phyloP scores from a whole-genome alignment of 2,888 invertebrate species.

The Lucinisca nassula region DNA sequence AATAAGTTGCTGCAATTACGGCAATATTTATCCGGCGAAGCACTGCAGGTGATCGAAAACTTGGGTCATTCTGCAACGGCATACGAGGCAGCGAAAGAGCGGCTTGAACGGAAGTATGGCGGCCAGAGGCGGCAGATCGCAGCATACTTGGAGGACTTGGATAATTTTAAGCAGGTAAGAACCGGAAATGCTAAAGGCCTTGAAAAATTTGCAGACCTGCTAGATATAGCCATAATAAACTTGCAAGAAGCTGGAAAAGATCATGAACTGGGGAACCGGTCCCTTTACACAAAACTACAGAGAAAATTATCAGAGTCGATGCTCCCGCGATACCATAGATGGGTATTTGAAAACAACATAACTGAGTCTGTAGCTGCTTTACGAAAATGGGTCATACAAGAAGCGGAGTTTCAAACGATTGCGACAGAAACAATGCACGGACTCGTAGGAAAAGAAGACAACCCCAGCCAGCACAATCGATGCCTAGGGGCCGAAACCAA shows the following conservation, averaged over 20 bases:
- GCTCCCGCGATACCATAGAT: constrained; percentile 37
- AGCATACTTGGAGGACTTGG: constrained; percentile 44
- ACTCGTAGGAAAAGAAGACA: background rate
- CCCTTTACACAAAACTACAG: constrained; percentile 26
- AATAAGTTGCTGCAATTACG: constrained; percentile 33
- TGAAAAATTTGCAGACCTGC: constrained; percentile 15
- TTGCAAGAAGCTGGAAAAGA: constrained; percentile 28
- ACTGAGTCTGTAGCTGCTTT: constrained; percentile 17
- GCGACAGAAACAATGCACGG: constrained; percentile 30
- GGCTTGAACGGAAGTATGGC: constrained; percentile 27
- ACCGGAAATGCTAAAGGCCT: constrained; percentile 17
- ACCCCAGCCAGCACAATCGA: background rate
- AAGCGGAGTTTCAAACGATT: constrained; percentile 38
- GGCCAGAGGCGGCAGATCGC: constrained; percentile 24
- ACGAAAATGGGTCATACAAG: constrained; percentile 28
- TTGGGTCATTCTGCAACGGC: too few species aligned
- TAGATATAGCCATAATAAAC: constrained; percentile 34
- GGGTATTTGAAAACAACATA: constrained; percentile 34
- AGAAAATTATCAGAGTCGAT: constrained; percentile 34
- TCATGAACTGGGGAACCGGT: too few species aligned
- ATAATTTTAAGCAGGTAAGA: constrained; percentile 15
- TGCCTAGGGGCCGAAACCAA: background rate
- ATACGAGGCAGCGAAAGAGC: too few species aligned
- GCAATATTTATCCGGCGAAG: constrained; percentile 39
- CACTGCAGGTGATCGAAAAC: constrained; percentile 20